Percentiles rank a stretch among this genome's conserved stretches.
Conservation (phyloP, 23 tunicate genomes). For the Halocynthia aurantium region DNA sequence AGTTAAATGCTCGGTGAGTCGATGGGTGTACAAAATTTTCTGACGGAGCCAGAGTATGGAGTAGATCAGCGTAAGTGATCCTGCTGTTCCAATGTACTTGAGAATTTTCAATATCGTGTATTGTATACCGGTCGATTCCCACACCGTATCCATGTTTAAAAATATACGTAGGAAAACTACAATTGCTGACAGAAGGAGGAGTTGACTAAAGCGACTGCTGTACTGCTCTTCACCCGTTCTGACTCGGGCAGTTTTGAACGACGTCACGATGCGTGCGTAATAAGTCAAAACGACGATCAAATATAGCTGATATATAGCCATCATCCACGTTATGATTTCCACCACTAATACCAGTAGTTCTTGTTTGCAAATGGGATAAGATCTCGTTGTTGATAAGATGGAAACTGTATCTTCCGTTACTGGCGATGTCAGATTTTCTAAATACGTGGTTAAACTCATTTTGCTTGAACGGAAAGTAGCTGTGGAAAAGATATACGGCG, state of each 20-base stretch:
- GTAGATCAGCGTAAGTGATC: constrained; percentile 4
- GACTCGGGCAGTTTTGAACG: constrained; percentile 8
- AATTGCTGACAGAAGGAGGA: constrained; percentile 16
- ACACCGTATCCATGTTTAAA: constrained; percentile 9
- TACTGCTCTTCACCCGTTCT: constrained; percentile 26
- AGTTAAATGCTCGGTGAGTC: constrained; percentile 9
- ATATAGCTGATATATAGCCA: constrained; percentile 12
- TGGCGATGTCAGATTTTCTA: too few species aligned
- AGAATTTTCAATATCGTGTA: constrained; percentile 9
- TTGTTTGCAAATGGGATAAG: background rate
- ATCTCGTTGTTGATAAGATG: too few species aligned
- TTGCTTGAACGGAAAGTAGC: too few species aligned
- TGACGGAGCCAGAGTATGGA: constrained; percentile 21
- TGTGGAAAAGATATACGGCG: too few species aligned
- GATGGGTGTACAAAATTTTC: constrained; percentile 11
- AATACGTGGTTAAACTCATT: too few species aligned
- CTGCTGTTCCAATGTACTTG: constrained; percentile 18
- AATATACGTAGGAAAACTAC: constrained; percentile 3
- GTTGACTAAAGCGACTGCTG: constrained; percentile 6
- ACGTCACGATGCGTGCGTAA: constrained; percentile 16
- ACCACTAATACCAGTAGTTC: constrained; percentile 1
- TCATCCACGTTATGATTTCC: constrained; percentile 6
- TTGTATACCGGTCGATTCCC: constrained; percentile 7
- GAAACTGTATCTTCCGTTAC: too few species aligned
- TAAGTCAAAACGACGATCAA: constrained; percentile 11